Evolutionary conservation across 2,797 vertebrate genomes (phyloP).

Genomic region (Esox lucius): DNA sequence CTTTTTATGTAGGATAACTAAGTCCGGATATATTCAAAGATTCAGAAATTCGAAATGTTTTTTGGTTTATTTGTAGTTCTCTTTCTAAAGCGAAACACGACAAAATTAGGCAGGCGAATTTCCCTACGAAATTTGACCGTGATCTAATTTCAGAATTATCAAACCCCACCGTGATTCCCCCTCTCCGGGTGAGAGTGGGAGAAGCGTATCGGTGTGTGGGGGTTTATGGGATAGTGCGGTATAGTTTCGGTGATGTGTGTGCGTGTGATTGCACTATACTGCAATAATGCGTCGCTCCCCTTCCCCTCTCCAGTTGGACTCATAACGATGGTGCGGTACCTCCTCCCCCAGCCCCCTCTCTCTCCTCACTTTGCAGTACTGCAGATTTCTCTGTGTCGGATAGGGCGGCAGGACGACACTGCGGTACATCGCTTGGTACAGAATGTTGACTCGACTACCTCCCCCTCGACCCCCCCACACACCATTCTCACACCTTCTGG

Average conservation of each 20-base stretch:
- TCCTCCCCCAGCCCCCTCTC: constrained; percentile 26
- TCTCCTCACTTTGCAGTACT: constrained; percentile 70
- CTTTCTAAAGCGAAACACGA: constrained; percentile 39
- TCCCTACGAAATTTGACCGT: not conserved
- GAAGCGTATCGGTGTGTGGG: constrained; percentile 18
- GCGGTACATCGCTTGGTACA: constrained; percentile 64
- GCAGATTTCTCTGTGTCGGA: constrained; percentile 63
- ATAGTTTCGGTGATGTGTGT: constrained; percentile 46
- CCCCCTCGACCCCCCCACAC: constrained; percentile 26
- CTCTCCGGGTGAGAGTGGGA: constrained; percentile 21
- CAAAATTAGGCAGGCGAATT: not conserved
- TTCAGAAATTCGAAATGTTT: constrained; percentile 43
- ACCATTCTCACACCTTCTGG: not conserved
- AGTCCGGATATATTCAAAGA: constrained; percentile 18
- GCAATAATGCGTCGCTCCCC: constrained; percentile 78
- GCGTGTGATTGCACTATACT: constrained; percentile 55
- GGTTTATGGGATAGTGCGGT: constrained; percentile 46
- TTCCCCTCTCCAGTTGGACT: constrained; percentile 64
- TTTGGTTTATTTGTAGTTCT: constrained; percentile 10
- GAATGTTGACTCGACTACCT: constrained; percentile 70
- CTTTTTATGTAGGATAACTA: not conserved
- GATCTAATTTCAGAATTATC: not conserved
- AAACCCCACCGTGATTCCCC: constrained; percentile 14
- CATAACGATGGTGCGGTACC: constrained; percentile 67
- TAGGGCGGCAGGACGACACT: constrained; percentile 71